Percentiles rank a stretch among this genome's conserved stretches.
These are phyloP conservation scores for Cynocephalus volans DNA, from an alignment of 2,113 vertebrate genomes.

Conservation along the genomic window DNA sequence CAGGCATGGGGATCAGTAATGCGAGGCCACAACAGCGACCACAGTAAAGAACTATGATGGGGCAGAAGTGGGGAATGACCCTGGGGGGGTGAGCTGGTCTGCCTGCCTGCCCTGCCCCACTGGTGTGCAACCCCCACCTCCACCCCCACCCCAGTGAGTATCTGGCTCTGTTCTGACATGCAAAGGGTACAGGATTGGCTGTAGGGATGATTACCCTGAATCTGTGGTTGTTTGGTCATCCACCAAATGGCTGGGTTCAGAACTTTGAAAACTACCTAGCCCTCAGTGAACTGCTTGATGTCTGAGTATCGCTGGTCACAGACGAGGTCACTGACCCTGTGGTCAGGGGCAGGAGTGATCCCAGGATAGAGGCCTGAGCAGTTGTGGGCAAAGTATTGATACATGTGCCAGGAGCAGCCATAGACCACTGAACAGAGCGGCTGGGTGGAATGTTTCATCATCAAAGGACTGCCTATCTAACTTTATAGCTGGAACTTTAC, in stretches of 20 bases:
- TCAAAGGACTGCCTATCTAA: slow-evolving; percentile 91
- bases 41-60: neutral
- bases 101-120: neutral
- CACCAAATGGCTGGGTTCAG: slow-evolving; percentile 92
- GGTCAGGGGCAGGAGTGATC: slow-evolving; percentile 84
- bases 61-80: neutral
- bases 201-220: slow-evolving; percentile 90
- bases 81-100: neutral
- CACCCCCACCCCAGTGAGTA: too few species aligned
- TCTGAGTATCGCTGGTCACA: slow-evolving; percentile 94
- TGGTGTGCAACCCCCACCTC: neutral
- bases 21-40: neutral
- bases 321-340: slow-evolving; percentile 88
- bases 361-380: slow-evolving; percentile 92
- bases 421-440: slow-evolving; percentile 93
- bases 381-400: slow-evolving; percentile 94
- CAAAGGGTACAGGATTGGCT: neutral
- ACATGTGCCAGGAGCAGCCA: slow-evolving; percentile 92
- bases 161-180: neutral
- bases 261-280: slow-evolving; percentile 96
- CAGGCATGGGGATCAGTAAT: neutral
- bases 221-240: slow-evolving; percentile 92
- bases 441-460: slow-evolving; percentile 94
- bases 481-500: slow-evolving; percentile 91
- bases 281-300: slow-evolving; percentile 93